phyloP scores from a whole-genome alignment of 2,113 vertebrate genomes.

The Malurus elegans region DNA sequence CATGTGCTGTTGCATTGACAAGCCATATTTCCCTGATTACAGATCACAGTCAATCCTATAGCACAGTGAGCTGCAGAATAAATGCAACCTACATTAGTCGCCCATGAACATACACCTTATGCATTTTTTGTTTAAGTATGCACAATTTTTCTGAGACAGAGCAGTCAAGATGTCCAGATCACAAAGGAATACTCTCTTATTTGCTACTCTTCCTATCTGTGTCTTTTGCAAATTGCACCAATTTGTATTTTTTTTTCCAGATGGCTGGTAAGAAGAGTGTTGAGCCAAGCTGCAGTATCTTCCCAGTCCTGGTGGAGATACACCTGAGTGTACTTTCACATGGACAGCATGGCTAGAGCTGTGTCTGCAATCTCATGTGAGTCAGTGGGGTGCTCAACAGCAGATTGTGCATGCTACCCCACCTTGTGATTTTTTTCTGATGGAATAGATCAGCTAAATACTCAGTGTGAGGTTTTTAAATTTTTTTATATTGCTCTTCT shows the following conservation, averaged over 20 bases:
- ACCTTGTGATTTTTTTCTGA: not conserved
- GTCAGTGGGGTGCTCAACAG: not conserved
- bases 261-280: not conserved
- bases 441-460: not conserved
- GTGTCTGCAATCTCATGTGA: not conserved
- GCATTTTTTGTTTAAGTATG: not conserved
- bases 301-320: not conserved
- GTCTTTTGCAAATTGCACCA: not conserved
- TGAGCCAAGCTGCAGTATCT: not conserved
- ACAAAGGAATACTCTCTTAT: not conserved
- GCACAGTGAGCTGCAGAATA: not conserved
- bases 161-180: not conserved
- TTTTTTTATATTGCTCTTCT: not conserved
- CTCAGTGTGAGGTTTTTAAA: not conserved
- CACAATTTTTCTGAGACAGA: not conserved
- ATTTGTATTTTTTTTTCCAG: not conserved
- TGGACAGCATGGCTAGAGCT: not conserved
- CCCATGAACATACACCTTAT: not conserved
- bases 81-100: not conserved
- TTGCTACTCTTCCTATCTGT: not conserved
- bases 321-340: not conserved
- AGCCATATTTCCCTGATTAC: not conserved
- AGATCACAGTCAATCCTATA: not conserved
- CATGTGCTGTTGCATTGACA: not conserved
- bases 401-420: not conserved